Conservation (phyloP, 1,140 invertebrate genomes). For the Drosophila ohnishii region DNA sequence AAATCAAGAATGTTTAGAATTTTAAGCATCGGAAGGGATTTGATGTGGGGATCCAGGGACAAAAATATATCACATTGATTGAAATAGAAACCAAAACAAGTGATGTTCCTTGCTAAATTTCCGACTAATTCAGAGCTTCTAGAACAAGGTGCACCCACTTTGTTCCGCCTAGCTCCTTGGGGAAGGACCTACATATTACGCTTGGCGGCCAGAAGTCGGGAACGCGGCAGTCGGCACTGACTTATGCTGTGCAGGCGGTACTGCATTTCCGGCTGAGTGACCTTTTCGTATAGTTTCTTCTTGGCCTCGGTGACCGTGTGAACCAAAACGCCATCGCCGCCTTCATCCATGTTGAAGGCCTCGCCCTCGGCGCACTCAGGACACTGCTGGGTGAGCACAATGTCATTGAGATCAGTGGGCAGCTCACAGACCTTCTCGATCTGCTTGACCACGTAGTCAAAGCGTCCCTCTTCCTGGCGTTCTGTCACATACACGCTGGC, state of each 20-base stretch:
- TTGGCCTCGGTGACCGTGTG: slow-evolving; percentile 65
- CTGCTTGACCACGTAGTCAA: slow-evolving; percentile 66
- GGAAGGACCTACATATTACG: slow-evolving; percentile 46
- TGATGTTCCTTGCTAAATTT: background rate
- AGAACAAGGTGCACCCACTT: background rate
- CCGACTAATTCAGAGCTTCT: background rate
- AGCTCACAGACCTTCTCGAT: slow-evolving; percentile 69
- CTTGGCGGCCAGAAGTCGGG: slow-evolving; percentile 65
- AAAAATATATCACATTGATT: background rate
- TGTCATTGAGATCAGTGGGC: slow-evolving; percentile 70
- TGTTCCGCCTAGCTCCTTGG: too few species aligned
- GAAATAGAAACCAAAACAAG: slow-evolving; percentile 2
- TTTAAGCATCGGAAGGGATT: background rate
- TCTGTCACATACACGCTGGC: slow-evolving; percentile 67
- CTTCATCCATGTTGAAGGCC: slow-evolving; percentile 75
- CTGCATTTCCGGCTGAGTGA: slow-evolving; percentile 76
- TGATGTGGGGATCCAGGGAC: background rate
- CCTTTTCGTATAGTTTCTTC: slow-evolving; percentile 73
- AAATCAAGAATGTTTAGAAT: background rate
- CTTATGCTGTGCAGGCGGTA: slow-evolving; percentile 76
- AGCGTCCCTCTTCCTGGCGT: slow-evolving; percentile 49
- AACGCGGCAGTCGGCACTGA: slow-evolving; percentile 70
- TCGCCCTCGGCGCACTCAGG: slow-evolving; percentile 78
- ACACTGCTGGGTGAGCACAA: slow-evolving; percentile 75
- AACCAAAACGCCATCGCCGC: slow-evolving; percentile 62